phyloP scores from a whole-genome alignment of 2,888 invertebrate genomes.

The Campoplex nolae region DNA sequence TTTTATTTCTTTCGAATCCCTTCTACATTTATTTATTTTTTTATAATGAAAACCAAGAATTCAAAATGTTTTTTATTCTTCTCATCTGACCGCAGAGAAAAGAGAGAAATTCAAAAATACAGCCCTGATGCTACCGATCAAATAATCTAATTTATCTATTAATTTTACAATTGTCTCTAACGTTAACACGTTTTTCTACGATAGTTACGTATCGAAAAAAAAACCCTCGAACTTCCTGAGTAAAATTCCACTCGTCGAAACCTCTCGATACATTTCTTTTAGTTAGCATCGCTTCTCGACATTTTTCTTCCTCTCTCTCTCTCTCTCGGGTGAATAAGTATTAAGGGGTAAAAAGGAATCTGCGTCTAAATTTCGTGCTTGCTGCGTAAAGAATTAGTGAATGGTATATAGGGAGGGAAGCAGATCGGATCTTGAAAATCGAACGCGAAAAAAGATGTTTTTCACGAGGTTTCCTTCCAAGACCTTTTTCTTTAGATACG shows the following conservation, averaged over 20 bases:
- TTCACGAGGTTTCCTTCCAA: neutral
- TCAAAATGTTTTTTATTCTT: too few species aligned
- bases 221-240: neutral
- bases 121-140: too few species aligned
- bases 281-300: neutral
- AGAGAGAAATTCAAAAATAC: too few species aligned
- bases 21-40: too few species aligned
- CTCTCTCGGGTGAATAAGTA: neutral
- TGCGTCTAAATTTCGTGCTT: neutral
- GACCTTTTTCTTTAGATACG: conserved; percentile 38
- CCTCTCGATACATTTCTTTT: neutral
- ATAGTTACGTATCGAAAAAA: too few species aligned
- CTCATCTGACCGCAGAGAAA: too few species aligned
- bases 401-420: conserved; percentile 12
- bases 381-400: conserved; percentile 51
- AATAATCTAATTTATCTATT: too few species aligned
- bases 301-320: conserved; percentile 1
- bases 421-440: conserved; percentile 11
- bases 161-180: too few species aligned
- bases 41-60: too few species aligned
- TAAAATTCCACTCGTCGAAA: neutral
- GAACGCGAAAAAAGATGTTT: conserved; percentile 27
- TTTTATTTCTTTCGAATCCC: too few species aligned
- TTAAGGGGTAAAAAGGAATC: neutral
- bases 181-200: too few species aligned